Evolutionary conservation across 2,888 invertebrate genomes (phyloP), one percentile per base, ranked within the genome.

Genomic region (Nomada hirtipes): DNA sequence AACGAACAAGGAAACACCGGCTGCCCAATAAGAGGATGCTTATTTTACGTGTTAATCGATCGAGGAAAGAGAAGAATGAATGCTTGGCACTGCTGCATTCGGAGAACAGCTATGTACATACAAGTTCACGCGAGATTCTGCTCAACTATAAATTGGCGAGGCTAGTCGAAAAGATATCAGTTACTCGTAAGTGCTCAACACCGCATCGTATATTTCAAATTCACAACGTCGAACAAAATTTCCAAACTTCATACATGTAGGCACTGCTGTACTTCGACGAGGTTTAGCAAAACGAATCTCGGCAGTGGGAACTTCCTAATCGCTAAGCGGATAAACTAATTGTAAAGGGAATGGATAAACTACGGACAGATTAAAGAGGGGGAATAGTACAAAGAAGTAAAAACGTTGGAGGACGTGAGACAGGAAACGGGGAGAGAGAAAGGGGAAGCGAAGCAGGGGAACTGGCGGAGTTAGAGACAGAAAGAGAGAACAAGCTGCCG

Each of bases 21-120:
- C 57, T 57, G 44, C 59, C 42, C 59, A 74, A 52, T 55, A 15
- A 20, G 57, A 47, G 60, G 72, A 52, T 63, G 69, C 26, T n/a
- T 79, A 53, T 52, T 57, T 13, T 52, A 52, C 47, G 13, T 26
- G n/a, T 36, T 9, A 60, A 71, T 68, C 52, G 57, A 52, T 63
- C 55, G 55, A 13, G 26, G 29, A 3, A 29, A 47, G 36, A 70
- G 11, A 80, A 73, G 83, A 76, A 86, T 83, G 73, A 85, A 88
- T 89, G 88, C 86, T 86, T 90, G 89, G 90, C 88, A 89, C 87
- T 85, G 88, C 85, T 87, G 80, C 79, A 70, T 86, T 77, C 79
- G 67, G 78, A 72, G 68, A 76, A 78, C 79, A 88, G 83, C 90
- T 91, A 91, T 92, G 76, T 92, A 92, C 92, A 92, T 92, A 92